Base-by-base conservation (phyloP, 2,888 invertebrate genomes). In the Resseliella maxima region DNA sequence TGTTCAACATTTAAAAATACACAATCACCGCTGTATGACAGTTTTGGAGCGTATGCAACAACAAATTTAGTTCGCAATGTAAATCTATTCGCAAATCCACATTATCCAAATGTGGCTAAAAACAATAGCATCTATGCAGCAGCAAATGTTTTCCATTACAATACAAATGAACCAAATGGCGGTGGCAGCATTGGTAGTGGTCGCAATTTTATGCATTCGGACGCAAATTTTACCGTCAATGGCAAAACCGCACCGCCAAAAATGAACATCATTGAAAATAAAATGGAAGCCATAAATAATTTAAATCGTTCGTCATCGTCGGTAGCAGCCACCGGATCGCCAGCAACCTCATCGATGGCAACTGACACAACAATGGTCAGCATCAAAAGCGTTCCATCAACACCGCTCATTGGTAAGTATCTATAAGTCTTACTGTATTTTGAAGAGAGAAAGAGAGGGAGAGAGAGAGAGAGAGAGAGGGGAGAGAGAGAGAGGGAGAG, bases 1-100 rank as follows among this genome's bases (percentile, higher is more conserved):
- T 91, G 91, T 89, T 91, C 91, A 87, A 91, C 91, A 89, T 91
- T 91, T 89, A 91, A 91, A 90, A 90, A 90, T 88, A 89, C 88
- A 59, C 41, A 45, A 46, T 87, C 88, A 83, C 88, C 88, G 27
- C 87, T 91, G 87, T 91, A 91, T 88, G 91, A 91, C 88, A 91
- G 90, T 89, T 91, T 90, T 86, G 91, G 91, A 86, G 91, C 91
- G 86, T 91, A 91, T 88, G 91, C 91, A 88, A 91, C 91, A 89
- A 90, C 91, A 88, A 91, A 91, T 89, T 89, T 91, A 88, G 91
- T 91, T 86, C 90, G 90, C 87, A 91, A 91, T 88, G 90, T 90
- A 88, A 91, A 91, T 89, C 89, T 90, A 87, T 91, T 86, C 46
- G 27, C 86, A 27, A 86, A 31, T 45, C 64, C 38, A 45, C 64